These are phyloP conservation scores for Astreopora myriophthalma DNA, from an alignment of 64 coral and sea anemone species.

Conservation along the genomic window DNA sequence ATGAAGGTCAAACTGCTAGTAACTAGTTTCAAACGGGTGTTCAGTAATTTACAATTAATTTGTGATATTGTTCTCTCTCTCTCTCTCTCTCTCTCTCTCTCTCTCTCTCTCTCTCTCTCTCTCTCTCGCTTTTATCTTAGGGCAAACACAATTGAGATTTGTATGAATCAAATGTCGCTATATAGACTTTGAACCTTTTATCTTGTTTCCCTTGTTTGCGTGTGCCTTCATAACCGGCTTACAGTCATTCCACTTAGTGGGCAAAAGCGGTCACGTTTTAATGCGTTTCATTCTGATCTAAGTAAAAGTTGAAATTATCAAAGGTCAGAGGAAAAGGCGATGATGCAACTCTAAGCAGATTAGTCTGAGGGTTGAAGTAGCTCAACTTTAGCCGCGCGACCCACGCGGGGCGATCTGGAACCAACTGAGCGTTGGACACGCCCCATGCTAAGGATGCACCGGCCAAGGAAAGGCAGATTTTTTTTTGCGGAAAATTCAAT, in stretches of 20 bases:
- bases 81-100: no score
- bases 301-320: neutral
- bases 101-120: no score
- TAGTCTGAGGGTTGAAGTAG: neutral
- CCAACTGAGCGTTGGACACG: neutral
- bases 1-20: no score
- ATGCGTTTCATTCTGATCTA: neutral
- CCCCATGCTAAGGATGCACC: neutral
- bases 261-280: neutral
- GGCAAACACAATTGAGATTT: neutral
- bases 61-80: no score
- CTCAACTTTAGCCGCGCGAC: neutral
- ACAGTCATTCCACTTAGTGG: neutral
- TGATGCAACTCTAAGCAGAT: neutral
- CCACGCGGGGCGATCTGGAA: neutral
- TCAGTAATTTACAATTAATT: no score
- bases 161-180: neutral
- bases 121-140: no score
- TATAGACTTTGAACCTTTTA: neutral
- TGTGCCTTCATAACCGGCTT: neutral
- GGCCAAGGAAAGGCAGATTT: neutral
- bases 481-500: neutral
- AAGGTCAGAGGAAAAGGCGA: neutral
- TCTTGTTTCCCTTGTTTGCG: neutral
- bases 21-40: no score